phyloP scores from a whole-genome alignment of 37 sponge, comb jelly and placozoan genomes.

The Aplysina aerophoba region DNA sequence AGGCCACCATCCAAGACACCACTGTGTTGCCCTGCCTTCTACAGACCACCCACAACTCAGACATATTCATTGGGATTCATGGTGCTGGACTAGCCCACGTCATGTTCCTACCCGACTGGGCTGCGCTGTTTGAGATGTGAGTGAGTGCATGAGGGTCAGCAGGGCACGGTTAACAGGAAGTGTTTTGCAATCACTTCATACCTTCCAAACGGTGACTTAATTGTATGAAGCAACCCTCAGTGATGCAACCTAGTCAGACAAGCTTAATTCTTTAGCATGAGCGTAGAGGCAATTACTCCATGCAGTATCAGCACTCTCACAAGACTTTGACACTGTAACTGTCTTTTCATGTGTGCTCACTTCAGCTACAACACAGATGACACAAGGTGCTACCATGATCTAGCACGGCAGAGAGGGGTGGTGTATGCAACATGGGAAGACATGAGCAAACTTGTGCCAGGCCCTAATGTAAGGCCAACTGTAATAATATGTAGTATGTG shows the following conservation, averaged over 20 bases:
- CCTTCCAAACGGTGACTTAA: no score
- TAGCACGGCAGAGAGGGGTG: constrained; percentile 87
- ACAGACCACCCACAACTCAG: constrained; percentile 79
- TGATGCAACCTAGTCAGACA: no score
- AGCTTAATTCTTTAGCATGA: no score
- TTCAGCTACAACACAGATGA: constrained; percentile 87
- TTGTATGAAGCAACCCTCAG: no score
- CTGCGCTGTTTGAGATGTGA: constrained; percentile 86
- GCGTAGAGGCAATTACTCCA: no score
- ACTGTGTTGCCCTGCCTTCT: neutral
- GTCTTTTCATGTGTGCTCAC: no score
- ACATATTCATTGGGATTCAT: constrained; percentile 93
- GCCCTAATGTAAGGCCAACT: constrained; percentile 53
- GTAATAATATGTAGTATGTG: no score
- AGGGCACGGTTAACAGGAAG: no score
- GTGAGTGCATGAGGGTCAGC: neutral
- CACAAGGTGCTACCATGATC: constrained; percentile 83
- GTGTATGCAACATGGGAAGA: constrained; percentile 89
- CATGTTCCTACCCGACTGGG: constrained; percentile 96
- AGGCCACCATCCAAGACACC: no score
- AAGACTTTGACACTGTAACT: no score
- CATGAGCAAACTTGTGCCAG: constrained; percentile 46
- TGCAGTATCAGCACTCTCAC: no score
- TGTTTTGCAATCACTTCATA: no score
- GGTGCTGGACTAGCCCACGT: constrained; percentile 91